Evolutionary conservation across 2,888 invertebrate species (phyloP).

Genomic region (Julus scandinavius): DNA sequence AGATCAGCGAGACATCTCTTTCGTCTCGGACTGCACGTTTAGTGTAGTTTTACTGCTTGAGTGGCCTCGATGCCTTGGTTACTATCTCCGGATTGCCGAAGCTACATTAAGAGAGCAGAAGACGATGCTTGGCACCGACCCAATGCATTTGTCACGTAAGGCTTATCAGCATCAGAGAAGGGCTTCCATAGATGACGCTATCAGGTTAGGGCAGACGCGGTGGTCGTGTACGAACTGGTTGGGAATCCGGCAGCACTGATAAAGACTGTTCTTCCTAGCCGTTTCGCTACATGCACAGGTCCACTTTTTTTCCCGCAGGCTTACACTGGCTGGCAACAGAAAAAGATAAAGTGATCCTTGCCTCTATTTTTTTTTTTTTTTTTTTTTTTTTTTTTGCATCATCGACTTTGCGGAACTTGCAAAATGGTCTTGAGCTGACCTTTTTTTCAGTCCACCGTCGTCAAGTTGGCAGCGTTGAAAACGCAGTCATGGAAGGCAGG

Average conservation of each 20-base stretch:
- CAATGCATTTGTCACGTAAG: constrained; percentile 32
- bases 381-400: not conserved
- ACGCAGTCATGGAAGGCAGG: not conserved
- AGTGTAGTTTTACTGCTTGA: not conserved
- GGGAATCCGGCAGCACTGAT: not conserved
- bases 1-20: not conserved
- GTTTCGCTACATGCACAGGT: not conserved
- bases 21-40: not conserved
- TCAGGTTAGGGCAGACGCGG: not conserved
- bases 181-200: constrained; percentile 3
- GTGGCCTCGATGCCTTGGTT: not conserved
- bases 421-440: constrained; percentile 19
- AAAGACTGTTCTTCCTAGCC: not conserved
- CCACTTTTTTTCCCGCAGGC: not conserved
- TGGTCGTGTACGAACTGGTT: not conserved
- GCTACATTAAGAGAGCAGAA: not conserved
- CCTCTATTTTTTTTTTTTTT: not conserved
- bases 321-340: constrained; percentile 17
- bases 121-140: not conserved
- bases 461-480: not conserved
- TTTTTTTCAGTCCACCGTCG: not conserved
- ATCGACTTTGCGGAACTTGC: not conserved
- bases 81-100: not conserved
- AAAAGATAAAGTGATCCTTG: constrained; percentile 5
- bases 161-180: constrained; percentile 24